These are phyloP conservation scores for Coelopa frigida DNA, from an alignment of 1,140 invertebrate species.

Conservation along the genomic window DNA sequence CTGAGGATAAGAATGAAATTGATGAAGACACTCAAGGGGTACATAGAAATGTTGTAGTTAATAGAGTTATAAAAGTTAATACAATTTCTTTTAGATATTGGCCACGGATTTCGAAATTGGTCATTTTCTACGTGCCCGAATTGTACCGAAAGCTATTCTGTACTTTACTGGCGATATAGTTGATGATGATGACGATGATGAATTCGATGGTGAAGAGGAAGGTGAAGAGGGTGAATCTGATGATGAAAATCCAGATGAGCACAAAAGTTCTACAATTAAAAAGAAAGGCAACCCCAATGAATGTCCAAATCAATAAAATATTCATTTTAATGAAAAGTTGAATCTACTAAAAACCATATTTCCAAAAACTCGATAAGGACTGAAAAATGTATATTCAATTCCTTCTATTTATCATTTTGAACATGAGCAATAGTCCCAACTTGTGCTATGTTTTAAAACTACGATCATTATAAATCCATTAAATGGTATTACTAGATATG, in stretches of 20 bases:
- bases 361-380: too few species aligned
- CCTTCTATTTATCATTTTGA: too few species aligned
- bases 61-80: background rate
- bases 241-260: slow-evolving; percentile 25
- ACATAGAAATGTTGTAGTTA: slow-evolving; percentile 1
- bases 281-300: slow-evolving; percentile 36
- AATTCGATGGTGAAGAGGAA: slow-evolving; percentile 42
- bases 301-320: slow-evolving; percentile 37
- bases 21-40: slow-evolving; percentile 57
- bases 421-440: too few species aligned
- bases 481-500: too few species aligned
- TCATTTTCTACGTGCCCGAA: slow-evolving; percentile 90
- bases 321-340: background rate
- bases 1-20: slow-evolving; percentile 59
- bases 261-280: slow-evolving; percentile 25
- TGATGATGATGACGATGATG: slow-evolving; percentile 69
- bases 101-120: slow-evolving; percentile 95
- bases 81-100: slow-evolving; percentile 53
- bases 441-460: too few species aligned
- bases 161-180: slow-evolving; percentile 86
- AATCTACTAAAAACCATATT: too few species aligned
- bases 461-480: too few species aligned
- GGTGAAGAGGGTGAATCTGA: slow-evolving; percentile 43
- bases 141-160: slow-evolving; percentile 87
- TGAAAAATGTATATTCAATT: too few species aligned